Percentiles rank a stretch among this genome's conserved stretches.
Evolutionary conservation across 2,113 vertebrate genomes (phyloP).

Genomic region (Dolichallabes microphthalmus): DNA sequence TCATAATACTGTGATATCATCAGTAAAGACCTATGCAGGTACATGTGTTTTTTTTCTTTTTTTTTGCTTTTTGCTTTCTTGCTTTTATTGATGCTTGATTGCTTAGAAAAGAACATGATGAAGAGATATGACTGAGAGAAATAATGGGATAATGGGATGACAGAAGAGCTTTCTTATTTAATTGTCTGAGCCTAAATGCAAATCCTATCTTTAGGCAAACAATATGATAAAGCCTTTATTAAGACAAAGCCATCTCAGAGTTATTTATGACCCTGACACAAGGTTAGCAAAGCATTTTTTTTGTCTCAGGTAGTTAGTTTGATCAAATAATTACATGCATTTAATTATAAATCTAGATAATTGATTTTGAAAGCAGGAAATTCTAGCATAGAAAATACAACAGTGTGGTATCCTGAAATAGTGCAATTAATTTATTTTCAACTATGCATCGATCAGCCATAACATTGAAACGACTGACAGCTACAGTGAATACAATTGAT

Average conservation of each 20-base stretch:
- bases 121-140: constrained; percentile 19
- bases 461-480: too few species aligned
- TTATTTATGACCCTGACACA: constrained; percentile 33
- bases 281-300: constrained; percentile 26
- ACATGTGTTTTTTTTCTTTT: not conserved
- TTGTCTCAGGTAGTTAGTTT: constrained; percentile 40
- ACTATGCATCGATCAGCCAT: too few species aligned
- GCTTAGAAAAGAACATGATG: constrained; percentile 28
- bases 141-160: constrained; percentile 38
- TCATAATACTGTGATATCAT: not conserved
- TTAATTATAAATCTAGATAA: constrained; percentile 20
- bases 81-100: constrained; percentile 25
- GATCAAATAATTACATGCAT: constrained; percentile 37
- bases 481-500: too few species aligned
- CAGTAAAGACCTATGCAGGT: not conserved
- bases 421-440: too few species aligned
- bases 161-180: constrained; percentile 36
- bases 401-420: too few species aligned
- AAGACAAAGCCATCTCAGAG: constrained; percentile 15
- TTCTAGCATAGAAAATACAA: too few species aligned
- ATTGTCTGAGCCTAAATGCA: constrained; percentile 37
- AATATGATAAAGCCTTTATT: constrained; percentile 26
- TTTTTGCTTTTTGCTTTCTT: not conserved
- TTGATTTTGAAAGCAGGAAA: not conserved
- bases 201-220: constrained; percentile 33